Evolutionary conservation across 2,888 invertebrate species (phyloP), one percentile per base, ranked within the genome.

Genomic region (Hypsopygia costalis): DNA sequence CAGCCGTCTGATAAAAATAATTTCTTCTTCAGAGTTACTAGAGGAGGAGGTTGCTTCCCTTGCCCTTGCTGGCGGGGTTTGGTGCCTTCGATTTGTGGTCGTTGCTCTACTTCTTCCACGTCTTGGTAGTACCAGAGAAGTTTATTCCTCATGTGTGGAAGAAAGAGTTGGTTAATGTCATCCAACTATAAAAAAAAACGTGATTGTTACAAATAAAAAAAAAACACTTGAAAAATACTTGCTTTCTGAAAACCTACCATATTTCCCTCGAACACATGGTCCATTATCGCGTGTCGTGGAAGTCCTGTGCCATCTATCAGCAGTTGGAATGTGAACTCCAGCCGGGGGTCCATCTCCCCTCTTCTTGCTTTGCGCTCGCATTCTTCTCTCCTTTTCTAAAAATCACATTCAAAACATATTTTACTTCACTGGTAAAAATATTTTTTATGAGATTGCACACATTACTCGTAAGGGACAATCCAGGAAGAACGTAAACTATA

Each of bases 81-180:
- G 52, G 87, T 52, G 56, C 87, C 74, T 62, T 91, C 69, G 38
- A 66, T 66, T 3, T 69, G 72, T n/a, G 89, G 81, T n/a, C 86
- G 81, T 0, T 77, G 83, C 34, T 93, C 92, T 0, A 91, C 86
- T 57, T 95, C 95, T 53, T 94, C 94, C 35, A 94, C 93, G 46
- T 96, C 95, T 82, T 97, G 97, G 68, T 95, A 96, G 75, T 95
- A 97, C 95, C 96, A 96, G 54, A 97, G 90, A 21, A 97, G 90
- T 58, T 95, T 95, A 54, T 94, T 94, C 58, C 94, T 92, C 93
- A 95, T 94, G 64, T 95, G 94, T 0, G 96, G 95, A 20, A 95
- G 83, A 68, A 96, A 96, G 0, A 97, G 87, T 69, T 95, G 94
- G 77, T 96, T 96, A 63, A 97, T 95, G 74, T 96, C 96, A 73